Percentiles rank a stretch among this genome's conserved stretches.
Evolutionary conservation across 2,113 vertebrate genomes (phyloP).

Genomic region (Patagioenas fasciata): DNA sequence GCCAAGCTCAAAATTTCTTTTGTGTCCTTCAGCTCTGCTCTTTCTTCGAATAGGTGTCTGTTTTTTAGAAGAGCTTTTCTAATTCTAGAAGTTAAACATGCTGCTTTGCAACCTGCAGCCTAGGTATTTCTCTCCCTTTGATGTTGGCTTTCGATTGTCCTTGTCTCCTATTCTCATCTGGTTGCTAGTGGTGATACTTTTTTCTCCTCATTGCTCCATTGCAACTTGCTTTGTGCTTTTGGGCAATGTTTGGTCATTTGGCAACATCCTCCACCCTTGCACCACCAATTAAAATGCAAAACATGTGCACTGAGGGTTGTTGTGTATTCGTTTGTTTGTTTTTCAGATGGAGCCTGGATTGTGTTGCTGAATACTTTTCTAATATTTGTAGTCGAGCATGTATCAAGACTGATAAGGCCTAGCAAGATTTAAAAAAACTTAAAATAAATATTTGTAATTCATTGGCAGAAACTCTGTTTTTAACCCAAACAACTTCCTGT

Average conservation of each 20-base stretch:
- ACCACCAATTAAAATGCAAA: background rate
- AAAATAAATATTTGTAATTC: background rate
- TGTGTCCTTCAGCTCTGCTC: background rate
- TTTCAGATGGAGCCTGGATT: background rate
- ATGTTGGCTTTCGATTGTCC: background rate
- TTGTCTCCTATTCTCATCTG: background rate
- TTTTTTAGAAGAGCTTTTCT: background rate
- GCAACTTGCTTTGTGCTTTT: background rate
- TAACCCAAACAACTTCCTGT: background rate
- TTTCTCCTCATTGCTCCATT: background rate
- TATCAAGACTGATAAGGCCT: background rate
- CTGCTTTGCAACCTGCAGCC: background rate
- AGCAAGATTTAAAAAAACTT: background rate
- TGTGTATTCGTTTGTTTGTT: background rate
- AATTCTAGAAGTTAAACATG: background rate
- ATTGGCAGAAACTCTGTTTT: background rate
- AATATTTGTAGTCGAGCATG: background rate
- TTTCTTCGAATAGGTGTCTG: background rate
- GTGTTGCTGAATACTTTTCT: background rate
- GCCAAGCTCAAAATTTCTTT: background rate
- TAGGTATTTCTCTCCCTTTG: background rate
- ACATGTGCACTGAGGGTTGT: background rate
- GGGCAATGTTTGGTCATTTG: background rate
- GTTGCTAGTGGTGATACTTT: accelerated
- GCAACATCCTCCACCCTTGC: background rate